Conservation (phyloP, 1,140 invertebrate genomes). For the Mizuhopecten yessoensis region DNA sequence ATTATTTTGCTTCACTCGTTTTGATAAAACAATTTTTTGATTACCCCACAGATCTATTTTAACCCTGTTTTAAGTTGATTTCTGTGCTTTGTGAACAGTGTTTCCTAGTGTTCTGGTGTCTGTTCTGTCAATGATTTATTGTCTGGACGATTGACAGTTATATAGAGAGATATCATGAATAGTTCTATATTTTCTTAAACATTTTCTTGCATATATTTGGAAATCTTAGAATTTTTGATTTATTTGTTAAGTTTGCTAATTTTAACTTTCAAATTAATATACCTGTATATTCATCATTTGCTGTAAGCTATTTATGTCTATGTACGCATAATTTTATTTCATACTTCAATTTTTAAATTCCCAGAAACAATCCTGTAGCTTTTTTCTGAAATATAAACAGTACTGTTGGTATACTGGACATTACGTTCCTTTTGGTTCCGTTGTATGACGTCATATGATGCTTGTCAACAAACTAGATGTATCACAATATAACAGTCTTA, state of each 20-base stretch:
- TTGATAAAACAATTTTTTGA: background rate
- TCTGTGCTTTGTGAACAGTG: background rate
- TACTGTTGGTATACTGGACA: background rate
- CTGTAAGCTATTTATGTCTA: background rate
- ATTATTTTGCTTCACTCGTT: background rate
- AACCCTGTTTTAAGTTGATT: background rate
- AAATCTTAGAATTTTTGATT: background rate
- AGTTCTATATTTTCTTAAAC: background rate
- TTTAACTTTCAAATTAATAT: conserved; percentile 12
- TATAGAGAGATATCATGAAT: background rate
- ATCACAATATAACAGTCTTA: too few relatives aligned
- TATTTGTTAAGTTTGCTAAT: background rate
- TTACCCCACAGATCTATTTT: background rate
- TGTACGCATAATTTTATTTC: background rate
- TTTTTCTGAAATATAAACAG: background rate
- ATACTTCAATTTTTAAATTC: background rate
- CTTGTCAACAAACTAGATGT: background rate
- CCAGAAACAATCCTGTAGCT: background rate
- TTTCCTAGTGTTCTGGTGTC: background rate
- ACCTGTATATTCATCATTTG: background rate
- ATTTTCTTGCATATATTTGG: background rate
- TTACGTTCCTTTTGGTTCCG: background rate
- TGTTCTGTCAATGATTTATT: background rate
- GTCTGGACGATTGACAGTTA: background rate
- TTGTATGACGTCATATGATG: conserved; percentile 13